These are phyloP conservation scores for Siderastrea radians DNA, from an alignment of 92 coral and sea anemone genomes.

Conservation along the genomic window DNA sequence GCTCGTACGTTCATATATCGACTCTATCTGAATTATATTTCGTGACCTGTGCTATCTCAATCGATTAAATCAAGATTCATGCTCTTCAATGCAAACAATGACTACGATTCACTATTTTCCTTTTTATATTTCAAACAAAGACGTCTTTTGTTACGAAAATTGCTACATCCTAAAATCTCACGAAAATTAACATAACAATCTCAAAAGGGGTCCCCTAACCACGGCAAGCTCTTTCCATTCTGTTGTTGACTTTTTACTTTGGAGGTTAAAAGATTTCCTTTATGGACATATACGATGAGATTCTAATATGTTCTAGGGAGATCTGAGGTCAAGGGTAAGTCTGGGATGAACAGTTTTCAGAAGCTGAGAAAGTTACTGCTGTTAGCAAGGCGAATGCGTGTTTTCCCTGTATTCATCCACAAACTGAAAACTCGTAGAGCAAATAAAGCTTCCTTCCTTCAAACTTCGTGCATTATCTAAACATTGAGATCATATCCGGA, in stretches of 20 bases:
- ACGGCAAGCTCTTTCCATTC: too few species aligned
- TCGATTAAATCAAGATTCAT: neutral
- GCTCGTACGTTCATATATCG: neutral
- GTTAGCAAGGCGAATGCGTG: too few species aligned
- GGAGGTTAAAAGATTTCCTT: too few species aligned
- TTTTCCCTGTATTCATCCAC: too few species aligned
- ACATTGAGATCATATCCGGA: neutral
- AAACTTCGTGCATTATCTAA: neutral
- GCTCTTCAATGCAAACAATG: neutral
- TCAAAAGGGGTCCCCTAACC: neutral
- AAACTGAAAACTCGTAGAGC: too few species aligned
- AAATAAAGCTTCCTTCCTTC: too few species aligned
- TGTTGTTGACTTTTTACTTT: too few species aligned
- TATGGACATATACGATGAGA: too few species aligned
- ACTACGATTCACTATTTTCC: neutral
- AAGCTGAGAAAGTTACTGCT: too few species aligned
- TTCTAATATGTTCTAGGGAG: too few species aligned
- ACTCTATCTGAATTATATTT: neutral
- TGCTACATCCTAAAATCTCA: neutral
- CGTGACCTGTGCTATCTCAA: neutral
- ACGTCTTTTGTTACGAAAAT: neutral
- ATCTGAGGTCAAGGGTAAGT: too few species aligned
- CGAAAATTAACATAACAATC: neutral
- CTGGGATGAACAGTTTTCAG: too few species aligned
- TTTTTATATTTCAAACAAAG: neutral